These are phyloP conservation scores for Tautogolabrus adspersus DNA, from an alignment of 2,113 vertebrate species.

Conservation along the genomic window DNA sequence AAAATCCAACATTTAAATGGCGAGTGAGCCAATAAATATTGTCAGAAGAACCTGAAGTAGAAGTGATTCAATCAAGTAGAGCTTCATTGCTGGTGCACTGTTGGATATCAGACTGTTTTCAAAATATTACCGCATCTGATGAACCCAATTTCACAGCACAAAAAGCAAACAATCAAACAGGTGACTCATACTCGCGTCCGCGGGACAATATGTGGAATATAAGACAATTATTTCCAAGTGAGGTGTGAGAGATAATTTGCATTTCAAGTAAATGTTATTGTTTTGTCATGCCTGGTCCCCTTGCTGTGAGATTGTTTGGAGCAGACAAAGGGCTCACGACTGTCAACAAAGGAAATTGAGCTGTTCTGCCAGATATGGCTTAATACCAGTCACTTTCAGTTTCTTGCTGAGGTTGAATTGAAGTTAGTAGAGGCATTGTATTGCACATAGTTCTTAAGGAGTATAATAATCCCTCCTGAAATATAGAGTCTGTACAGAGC, in stretches of 20 bases:
- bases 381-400: slow-evolving; percentile 22
- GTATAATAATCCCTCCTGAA: slow-evolving; percentile 25
- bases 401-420: slow-evolving; percentile 11
- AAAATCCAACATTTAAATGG: neutral
- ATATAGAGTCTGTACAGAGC: neutral
- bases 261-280: slow-evolving; percentile 64
- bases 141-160: slow-evolving; percentile 47
- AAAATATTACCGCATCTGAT: slow-evolving; percentile 31
- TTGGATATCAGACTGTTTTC: slow-evolving; percentile 45
- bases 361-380: slow-evolving; percentile 20
- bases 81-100: neutral
- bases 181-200: slow-evolving; percentile 47
- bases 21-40: neutral
- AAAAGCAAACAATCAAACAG: slow-evolving; percentile 43
- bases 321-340: slow-evolving; percentile 46
- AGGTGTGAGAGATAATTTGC: slow-evolving; percentile 63
- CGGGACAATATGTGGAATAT: slow-evolving; percentile 42
- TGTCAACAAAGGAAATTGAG: slow-evolving; percentile 44
- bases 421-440: neutral
- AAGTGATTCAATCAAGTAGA: slow-evolving; percentile 2
- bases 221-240: slow-evolving; percentile 54
- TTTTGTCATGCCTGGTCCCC: slow-evolving; percentile 26
- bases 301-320: slow-evolving; percentile 58
- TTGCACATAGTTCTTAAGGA: neutral
- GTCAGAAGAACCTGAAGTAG: neutral